Evolutionary conservation across 2,888 invertebrate species (phyloP), one percentile per base, ranked within the genome.

Genomic region (Graphium colonna): DNA sequence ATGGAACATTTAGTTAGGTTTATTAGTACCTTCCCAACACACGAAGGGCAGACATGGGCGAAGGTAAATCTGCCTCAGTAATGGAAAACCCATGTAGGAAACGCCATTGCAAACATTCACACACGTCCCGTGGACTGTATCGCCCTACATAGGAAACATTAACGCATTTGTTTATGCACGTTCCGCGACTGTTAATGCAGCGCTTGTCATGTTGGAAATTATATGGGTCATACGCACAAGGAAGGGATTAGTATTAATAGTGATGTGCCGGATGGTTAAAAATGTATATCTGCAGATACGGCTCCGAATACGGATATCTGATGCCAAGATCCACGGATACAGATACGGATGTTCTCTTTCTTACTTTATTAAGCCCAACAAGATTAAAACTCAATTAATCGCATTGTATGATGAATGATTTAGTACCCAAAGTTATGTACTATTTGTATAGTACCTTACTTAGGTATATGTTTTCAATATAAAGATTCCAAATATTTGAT

Each of bases 61-160:
- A 54, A 40, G 42, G 58, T 60, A 58, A 58, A 52, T 59, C 55
- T 57, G 56, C 58, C 60, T 17, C 26, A 66, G 66, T 83, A 84
- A 86, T 86, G 85, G 83, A 79, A 79, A 79, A 81, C 71, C 75
- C 75, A 69, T 79, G 81, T 85, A 68, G 53, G 48, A 53, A 53
- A 43, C 41, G 21, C 10, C 17, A 52, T n/a, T 47, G 36, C 17
- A 15, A 48, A 39, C 53, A 53, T 53, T 53, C 53, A 53, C 53
- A 53, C 53, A 53, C 53, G 53, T 53, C 42, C 18, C 49, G 38
- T 39, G 43, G 53, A 53, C 53, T 53, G 48, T 48, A 44, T 43
- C 53, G 52, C 42, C 49, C 53, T 44, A 53, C 48, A 51, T 55
- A 52, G 51, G 55, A 52, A 59, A 47, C 55, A 50, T 57, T 59